phyloP scores from a whole-genome alignment of 1,140 invertebrate genomes.

The Ooceraea biroi region DNA sequence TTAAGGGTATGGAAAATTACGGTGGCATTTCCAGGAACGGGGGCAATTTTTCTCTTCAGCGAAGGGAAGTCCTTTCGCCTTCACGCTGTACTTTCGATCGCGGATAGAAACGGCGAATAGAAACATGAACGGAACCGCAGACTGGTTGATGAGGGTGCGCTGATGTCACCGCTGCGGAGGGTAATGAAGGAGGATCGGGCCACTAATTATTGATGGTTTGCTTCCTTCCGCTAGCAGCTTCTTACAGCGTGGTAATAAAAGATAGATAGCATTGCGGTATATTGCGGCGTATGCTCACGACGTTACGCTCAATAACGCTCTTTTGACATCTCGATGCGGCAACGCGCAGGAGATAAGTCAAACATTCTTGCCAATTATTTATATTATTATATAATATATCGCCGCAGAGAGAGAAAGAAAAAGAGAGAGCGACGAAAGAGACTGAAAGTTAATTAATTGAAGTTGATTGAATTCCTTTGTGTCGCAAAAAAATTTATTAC shows the following conservation, averaged over 20 bases:
- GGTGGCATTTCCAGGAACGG: conserved; percentile 41
- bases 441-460: conserved; percentile 7
- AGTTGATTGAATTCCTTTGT: neutral
- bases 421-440: too few species aligned
- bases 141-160: conserved; percentile 17
- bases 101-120: neutral
- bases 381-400: too few species aligned
- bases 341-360: neutral
- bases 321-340: neutral
- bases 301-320: neutral
- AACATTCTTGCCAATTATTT: neutral
- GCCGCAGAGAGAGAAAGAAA: neutral
- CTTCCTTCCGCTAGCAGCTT: conserved; percentile 10
- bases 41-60: conserved; percentile 53
- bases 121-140: conserved; percentile 32
- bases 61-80: conserved; percentile 37
- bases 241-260: conserved; percentile 14
- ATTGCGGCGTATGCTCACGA: neutral
- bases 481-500: neutral
- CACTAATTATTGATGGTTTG: conserved; percentile 51
- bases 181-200: neutral
- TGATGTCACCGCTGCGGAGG: neutral
- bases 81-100: conserved; percentile 12
- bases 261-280: neutral
- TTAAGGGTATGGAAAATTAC: conserved; percentile 64